phyloP scores from a whole-genome alignment of 1,140 invertebrate species.

The Euura saliciscinereae region DNA sequence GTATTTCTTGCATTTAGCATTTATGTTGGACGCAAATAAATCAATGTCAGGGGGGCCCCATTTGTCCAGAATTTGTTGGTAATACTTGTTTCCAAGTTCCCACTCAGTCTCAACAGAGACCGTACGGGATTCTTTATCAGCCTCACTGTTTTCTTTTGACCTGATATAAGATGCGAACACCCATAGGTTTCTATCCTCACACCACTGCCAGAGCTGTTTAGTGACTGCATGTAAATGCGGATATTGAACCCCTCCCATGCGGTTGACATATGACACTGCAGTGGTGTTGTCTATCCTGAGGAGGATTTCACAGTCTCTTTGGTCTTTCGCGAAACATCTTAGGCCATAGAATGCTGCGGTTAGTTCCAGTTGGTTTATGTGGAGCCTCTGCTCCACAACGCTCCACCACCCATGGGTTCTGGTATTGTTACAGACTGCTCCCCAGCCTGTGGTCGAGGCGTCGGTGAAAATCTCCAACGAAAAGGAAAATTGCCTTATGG shows the following conservation, averaged over 20 bases:
- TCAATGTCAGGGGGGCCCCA: slow-evolving; percentile 16
- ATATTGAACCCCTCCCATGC: slow-evolving; percentile 31
- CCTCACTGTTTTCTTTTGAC: slow-evolving; percentile 24
- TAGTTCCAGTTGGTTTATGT: slow-evolving; percentile 4
- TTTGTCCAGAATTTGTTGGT: slow-evolving; percentile 5
- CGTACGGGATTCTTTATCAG: neutral
- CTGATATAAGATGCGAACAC: slow-evolving; percentile 22
- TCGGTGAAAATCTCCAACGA: no score
- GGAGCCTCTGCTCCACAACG: neutral
- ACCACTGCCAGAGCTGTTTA: slow-evolving; percentile 32
- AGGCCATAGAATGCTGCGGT: slow-evolving; percentile 28
- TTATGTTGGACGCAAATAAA: slow-evolving; percentile 22
- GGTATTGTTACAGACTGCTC: no score
- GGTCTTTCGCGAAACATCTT: slow-evolving; percentile 20
- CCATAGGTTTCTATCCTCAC: slow-evolving; percentile 25
- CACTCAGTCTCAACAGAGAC: neutral
- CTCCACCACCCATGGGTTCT: neutral
- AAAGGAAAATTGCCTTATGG: no score
- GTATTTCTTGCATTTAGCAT: slow-evolving; percentile 20
- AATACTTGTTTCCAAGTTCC: neutral
- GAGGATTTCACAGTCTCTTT: slow-evolving; percentile 30
- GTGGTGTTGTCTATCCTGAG: slow-evolving; percentile 37
- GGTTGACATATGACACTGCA: slow-evolving; percentile 26
- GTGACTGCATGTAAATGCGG: slow-evolving; percentile 27
- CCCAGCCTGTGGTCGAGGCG: no score